A percentile compares a stretch with the other conserved stretches of the same genome.
Evolutionary conservation across 1,140 invertebrate species (phyloP).

Genomic region (Magallana ariakensis): DNA sequence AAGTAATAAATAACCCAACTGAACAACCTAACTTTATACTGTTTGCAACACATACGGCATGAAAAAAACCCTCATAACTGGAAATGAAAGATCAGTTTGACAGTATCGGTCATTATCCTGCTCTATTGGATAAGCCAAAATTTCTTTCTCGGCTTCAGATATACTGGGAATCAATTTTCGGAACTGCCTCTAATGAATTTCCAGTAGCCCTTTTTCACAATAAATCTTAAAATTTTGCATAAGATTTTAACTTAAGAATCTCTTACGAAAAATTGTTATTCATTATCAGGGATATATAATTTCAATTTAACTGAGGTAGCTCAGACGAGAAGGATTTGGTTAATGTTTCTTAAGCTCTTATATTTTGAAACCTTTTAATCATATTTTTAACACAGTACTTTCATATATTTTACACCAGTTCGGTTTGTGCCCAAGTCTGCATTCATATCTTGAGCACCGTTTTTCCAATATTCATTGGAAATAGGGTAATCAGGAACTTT

Average conservation of each 20-base stretch:
- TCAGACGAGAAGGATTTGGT: too few species aligned
- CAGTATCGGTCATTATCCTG: neutral
- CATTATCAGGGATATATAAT: neutral
- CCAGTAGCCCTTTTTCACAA: neutral
- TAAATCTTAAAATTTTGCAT: too few species aligned
- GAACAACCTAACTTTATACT: neutral
- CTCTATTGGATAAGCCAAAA: constrained; percentile 4
- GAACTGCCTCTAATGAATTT: neutral
- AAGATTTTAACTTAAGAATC: too few species aligned
- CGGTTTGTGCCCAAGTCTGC: constrained; percentile 18
- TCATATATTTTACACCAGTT: neutral
- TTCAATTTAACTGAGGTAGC: too few species aligned
- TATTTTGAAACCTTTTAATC: neutral
- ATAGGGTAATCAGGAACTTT: neutral
- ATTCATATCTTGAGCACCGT: constrained; percentile 28
- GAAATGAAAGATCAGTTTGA: constrained; percentile 26
- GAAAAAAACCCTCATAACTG: neutral
- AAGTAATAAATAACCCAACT: too few species aligned
- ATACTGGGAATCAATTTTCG: neutral
- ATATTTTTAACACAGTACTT: neutral
- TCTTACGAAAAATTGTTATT: neutral
- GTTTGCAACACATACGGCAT: neutral
- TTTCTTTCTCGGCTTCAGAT: neutral
- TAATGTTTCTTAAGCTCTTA: neutral
- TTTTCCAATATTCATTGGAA: constrained; percentile 17